Base-by-base conservation (phyloP, 2,797 vertebrate genomes). In the Cottoperca gobio region DNA sequence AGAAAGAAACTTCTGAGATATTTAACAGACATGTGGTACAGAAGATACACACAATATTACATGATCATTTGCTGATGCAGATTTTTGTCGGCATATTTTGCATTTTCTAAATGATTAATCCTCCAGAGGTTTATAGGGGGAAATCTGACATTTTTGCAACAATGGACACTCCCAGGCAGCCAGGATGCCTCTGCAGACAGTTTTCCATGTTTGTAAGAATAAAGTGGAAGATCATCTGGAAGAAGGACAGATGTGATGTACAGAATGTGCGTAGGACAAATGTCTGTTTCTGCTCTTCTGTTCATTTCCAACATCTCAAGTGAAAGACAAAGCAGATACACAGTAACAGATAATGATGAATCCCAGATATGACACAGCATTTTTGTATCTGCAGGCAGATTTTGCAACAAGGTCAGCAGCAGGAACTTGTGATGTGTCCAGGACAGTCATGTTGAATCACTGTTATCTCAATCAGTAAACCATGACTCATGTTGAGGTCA, bases 401-500 rank as follows among this genome's bases (percentile, higher is more conserved):
- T 42, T 60, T 69, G 45, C 39, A 45, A 8, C 49, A 7, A 50
- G 64, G 57, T 80, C 69, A 87, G 61, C 55, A n/a, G 52, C 42
- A 55, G 14, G 46, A 48, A 14, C 9, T 17, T 14, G 54, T 40
- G 64, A 28, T 60, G 60, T 73, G 31, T 40, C 5, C 76, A 28
- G 26, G 26, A 21, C 33, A 23, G 33, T 86, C 86, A 82, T 33
- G 63, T 50, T 83, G 86, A 92, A 79, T 91, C 90, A 87, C 48
- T 11, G 42, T 61, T 8, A 24, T 70, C 40, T 78, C 68, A 40
- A 26, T 73, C 45, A 63, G 40, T 6, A 5, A 21, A 69, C 37
- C 39, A 2, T 87, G 87, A 91, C 54, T 84, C 79, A 74, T 40
- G 70, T 9, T 28, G 23, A 13, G 23, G 35, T 75, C 1, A 31